Percentiles rank a stretch among this genome's conserved stretches.
These are phyloP conservation scores for Atlantisia rogersi DNA, from an alignment of 2,113 vertebrate species.

Conservation along the genomic window DNA sequence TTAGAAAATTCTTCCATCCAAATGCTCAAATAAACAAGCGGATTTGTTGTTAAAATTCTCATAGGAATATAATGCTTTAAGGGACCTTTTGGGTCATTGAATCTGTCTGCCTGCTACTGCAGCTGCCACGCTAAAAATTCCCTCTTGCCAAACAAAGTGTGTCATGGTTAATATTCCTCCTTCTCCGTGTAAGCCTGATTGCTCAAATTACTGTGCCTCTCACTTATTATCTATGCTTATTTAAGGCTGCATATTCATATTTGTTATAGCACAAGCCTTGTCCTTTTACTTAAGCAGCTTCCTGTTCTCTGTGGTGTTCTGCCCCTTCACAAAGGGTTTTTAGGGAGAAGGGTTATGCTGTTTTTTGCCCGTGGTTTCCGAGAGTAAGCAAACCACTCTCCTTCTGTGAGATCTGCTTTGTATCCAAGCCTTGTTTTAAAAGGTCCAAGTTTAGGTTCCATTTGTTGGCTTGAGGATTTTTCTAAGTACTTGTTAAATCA, in stretches of 20 bases:
- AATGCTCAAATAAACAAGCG: not conserved
- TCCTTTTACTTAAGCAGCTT: not conserved
- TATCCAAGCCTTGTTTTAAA: not conserved
- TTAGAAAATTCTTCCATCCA: not conserved
- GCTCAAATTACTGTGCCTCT: not conserved
- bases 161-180: not conserved
- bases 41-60: not conserved
- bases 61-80: not conserved
- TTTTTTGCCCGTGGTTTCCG: not conserved
- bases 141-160: not conserved
- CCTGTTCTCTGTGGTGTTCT: not conserved
- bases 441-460: not conserved
- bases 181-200: not conserved
- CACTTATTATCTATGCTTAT: not conserved
- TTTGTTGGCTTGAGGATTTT: not conserved
- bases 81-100: not conserved
- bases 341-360: fast-evolving
- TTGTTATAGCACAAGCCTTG: not conserved
- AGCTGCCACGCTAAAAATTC: not conserved
- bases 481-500: not conserved
- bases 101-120: not conserved
- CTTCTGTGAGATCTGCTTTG: not conserved
- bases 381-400: not conserved
- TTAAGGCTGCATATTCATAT: not conserved
- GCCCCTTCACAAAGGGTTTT: fast-evolving